Evolutionary conservation across 2,888 invertebrate species (phyloP), one percentile per base, ranked within the genome.

Genomic region (Toxonevra muliebris): DNA sequence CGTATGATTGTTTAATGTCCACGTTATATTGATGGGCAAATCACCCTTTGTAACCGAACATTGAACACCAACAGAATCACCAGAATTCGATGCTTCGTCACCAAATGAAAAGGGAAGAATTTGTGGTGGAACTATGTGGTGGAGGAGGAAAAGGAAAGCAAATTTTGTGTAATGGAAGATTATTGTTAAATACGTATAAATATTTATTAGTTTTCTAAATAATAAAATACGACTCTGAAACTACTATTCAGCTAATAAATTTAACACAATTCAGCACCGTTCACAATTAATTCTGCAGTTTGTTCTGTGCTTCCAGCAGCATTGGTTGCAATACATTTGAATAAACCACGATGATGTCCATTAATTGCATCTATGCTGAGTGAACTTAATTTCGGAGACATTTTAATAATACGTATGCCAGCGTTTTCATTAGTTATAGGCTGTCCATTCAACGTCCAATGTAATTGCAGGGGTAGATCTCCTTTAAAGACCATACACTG

Each of bases 401-500:
- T 88, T 84, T 88, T 88, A 57, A 87, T 87, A 50, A 89, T 87
- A 0, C 87, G 85, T 67, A 90, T 86, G 74, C 90, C 89, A 73
- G 86, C 85, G 68, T 87, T 87, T 80, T 86, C 87, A 74, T 82
- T 86, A 66, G 78, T 87, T 75, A 87, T 89, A 76, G 86, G 87
- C 80, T 85, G 87, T 75, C 89, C 90, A 84, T 93, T 92, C 73
- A 93, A 89, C 41, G 87, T 88, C 94, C 94, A 94, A 63, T 88
- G 88, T 65, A 95, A 90, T 78, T 89, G 89, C 45, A 95, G 87
- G 9, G 94, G 95, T 61, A 89, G 87, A 82, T 95, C 95, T 55
- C 95, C 93, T 84, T 93, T 92, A 59, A 89, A 88, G 52, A 93
- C 90, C 86, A 91, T 90, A 83, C 93, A 94, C 73, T 90, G 89